phyloP scores from a whole-genome alignment of 2,113 vertebrate genomes.

The Trachemys scripta region DNA sequence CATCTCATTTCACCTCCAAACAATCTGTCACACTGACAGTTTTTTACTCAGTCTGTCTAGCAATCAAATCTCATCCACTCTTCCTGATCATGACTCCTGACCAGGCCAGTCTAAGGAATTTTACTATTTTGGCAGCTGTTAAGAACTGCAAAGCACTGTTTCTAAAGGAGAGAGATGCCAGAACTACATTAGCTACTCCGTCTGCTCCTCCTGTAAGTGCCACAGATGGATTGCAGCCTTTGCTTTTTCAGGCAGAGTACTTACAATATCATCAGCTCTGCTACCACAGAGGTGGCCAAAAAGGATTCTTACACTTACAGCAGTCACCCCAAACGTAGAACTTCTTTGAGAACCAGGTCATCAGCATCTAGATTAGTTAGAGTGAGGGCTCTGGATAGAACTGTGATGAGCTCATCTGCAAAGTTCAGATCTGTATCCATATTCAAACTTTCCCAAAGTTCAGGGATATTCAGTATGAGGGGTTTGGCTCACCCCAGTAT shows the following conservation, averaged over 20 bases:
- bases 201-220: constrained; percentile 5
- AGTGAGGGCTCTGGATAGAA: not conserved
- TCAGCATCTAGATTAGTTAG: not conserved
- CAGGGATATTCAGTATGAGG: not conserved
- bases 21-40: not conserved
- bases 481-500: not conserved
- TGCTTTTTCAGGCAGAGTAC: constrained; percentile 19
- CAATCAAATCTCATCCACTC: not conserved
- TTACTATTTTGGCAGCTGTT: constrained; percentile 9
- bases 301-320: not conserved
- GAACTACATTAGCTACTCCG: not conserved
- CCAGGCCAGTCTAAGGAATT: not conserved
- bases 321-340: not conserved
- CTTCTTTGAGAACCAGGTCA: not conserved
- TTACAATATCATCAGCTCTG: not conserved
- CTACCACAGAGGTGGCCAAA: not conserved
- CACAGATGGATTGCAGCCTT: not conserved
- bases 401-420: not conserved
- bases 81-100: not conserved
- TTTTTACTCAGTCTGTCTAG: not conserved
- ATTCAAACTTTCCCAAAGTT: not conserved
- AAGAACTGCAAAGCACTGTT: not conserved
- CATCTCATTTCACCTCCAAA: not conserved
- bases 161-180: not conserved
- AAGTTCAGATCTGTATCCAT: not conserved